Percentiles rank a stretch among this genome's conserved stretches.
These are phyloP conservation scores for Cardiocondyla obscurior DNA, from an alignment of 1,140 invertebrate genomes.

Conservation along the genomic window DNA sequence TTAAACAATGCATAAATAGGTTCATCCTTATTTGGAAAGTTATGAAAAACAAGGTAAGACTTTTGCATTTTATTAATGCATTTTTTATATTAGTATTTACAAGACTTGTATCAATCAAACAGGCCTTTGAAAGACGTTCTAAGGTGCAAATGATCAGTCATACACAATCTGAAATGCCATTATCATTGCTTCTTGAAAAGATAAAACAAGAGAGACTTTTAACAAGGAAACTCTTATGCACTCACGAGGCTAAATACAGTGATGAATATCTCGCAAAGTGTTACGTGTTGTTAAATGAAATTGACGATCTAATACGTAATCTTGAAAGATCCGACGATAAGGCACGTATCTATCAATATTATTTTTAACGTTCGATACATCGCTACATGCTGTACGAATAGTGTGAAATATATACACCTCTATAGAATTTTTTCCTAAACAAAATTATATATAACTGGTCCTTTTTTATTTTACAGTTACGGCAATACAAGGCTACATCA, in stretches of 20 bases:
- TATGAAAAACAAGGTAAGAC: constrained; percentile 67
- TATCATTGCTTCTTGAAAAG: constrained; percentile 68
- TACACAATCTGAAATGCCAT: constrained; percentile 65
- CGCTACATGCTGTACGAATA: not conserved
- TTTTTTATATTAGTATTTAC: constrained; percentile 28
- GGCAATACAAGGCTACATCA: constrained; percentile 69
- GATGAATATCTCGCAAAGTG: constrained; percentile 63
- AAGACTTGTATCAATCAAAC: not conserved
- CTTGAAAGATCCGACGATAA: constrained; percentile 72
- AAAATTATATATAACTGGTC: constrained; percentile 1
- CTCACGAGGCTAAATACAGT: constrained; percentile 55
- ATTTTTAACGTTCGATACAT: not conserved
- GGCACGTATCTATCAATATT: constrained; percentile 54
- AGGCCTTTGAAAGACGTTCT: constrained; percentile 69
- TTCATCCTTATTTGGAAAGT: constrained; percentile 66
- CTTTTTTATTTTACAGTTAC: constrained; percentile 67
- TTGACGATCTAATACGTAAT: constrained; percentile 59
- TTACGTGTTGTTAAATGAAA: constrained; percentile 66
- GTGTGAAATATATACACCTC: not conserved
- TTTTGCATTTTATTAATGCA: constrained; percentile 21
- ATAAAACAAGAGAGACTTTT: constrained; percentile 67
- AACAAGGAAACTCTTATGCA: constrained; percentile 63
- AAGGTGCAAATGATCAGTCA: constrained; percentile 71
- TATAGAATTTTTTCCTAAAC: not conserved
- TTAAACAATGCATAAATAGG: constrained; percentile 69